Conservation (phyloP, 2,888 invertebrate species). For the Deroplatys truncata region DNA sequence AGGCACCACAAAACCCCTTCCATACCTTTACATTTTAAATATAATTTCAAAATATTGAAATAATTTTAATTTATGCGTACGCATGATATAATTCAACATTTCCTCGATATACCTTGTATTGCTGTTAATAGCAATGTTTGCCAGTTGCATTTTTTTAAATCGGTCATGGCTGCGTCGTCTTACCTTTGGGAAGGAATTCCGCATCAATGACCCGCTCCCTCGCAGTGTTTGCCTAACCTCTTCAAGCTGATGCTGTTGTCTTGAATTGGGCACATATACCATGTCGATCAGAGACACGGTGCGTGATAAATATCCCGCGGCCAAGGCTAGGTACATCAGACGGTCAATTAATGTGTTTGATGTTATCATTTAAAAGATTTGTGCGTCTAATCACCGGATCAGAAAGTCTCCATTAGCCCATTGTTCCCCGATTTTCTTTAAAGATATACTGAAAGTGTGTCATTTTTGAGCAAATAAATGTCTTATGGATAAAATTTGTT, state of each 20-base stretch:
- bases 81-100: too few relatives aligned
- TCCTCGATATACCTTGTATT: too few relatives aligned
- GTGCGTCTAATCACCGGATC: not conserved
- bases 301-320: not conserved
- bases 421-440: not conserved
- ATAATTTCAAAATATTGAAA: too few relatives aligned
- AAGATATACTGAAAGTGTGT: too few relatives aligned
- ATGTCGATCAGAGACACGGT: not conserved
- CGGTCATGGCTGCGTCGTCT: not conserved
- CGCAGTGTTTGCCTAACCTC: not conserved
- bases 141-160: not conserved
- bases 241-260: not conserved
- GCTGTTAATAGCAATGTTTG: too few relatives aligned
- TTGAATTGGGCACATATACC: not conserved
- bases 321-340: not conserved
- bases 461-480: too few relatives aligned
- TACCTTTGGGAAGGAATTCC: not conserved
- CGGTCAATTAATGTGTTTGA: not conserved
- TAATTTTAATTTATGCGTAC: too few relatives aligned
- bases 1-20: too few relatives aligned
- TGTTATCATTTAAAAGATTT: not conserved
- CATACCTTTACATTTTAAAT: too few relatives aligned
- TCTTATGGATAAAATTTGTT: too few relatives aligned
- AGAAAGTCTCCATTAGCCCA: not conserved
- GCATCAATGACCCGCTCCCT: not conserved